Evolutionary conservation across 2,797 vertebrate genomes (phyloP).

Genomic region (Dermochelys coriacea): DNA sequence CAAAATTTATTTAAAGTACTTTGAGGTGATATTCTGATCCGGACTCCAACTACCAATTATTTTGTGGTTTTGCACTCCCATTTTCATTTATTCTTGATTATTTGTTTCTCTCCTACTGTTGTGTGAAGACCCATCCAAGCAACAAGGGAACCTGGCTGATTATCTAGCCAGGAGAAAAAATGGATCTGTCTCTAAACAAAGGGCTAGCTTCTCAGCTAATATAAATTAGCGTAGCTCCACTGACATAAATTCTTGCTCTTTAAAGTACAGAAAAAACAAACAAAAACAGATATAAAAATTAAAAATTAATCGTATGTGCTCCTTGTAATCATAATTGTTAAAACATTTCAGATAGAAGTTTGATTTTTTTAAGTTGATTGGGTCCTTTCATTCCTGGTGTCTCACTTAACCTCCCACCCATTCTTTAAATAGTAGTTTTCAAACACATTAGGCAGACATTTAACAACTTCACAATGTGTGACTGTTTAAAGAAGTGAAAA

Average conservation of each 20-base stretch:
- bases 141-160: neutral
- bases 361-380: neutral
- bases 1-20: constrained; percentile 8
- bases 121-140: neutral
- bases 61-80: neutral
- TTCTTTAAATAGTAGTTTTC: neutral
- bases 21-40: neutral
- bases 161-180: neutral
- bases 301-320: neutral
- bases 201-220: neutral
- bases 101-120: neutral
- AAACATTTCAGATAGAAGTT: neutral
- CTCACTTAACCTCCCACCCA: neutral
- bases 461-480: neutral
- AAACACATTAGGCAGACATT: neutral
- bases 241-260: neutral
- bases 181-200: neutral
- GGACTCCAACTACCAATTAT: neutral
- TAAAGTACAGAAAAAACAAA: neutral
- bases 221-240: neutral
- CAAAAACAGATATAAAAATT: neutral
- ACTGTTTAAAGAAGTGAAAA: neutral
- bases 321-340: neutral
- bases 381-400: neutral
- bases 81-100: neutral